Evolutionary conservation across 2,113 vertebrate genomes (phyloP), one percentile per base, ranked within the genome.

Genomic region (Sarotherodon lohbergeri): DNA sequence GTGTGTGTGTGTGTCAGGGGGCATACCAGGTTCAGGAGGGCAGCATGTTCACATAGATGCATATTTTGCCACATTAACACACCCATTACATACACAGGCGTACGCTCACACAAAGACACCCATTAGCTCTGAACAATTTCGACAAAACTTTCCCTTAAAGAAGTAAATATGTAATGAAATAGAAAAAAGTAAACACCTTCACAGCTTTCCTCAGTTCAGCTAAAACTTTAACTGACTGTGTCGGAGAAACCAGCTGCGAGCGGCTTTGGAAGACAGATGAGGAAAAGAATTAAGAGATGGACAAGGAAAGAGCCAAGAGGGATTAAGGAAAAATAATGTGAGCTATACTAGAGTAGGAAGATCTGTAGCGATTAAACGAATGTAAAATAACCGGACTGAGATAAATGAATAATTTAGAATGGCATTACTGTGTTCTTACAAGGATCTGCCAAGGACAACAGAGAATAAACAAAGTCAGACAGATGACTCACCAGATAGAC

Each of bases 11-110:
- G 92, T 94, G 92, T 94, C 88, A 92, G 88, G 88, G 95, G 90
- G 95, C 95, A 96, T 96, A 93, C 93, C 92, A 95, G 96, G 96
- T 96, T 95, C 94, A 93, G 84, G 86, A 95, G 96, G 96, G 95
- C 96, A 96, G 88, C 84, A 88, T 96, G 95, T 97, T 97, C 96
- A 96, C 94, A 95, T 89, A 91, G 88, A 94, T 91, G 86, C 89
- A 92, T 90, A 90, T 91, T 93, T 92, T 86, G 89, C 81, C 94
- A 94, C 90, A 92, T 95, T 93, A 93, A 89, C 94, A 91, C 94
- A 92, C 78, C 24, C n/a, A 82, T 82, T 57, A 56, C 36, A 71
- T 29, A 85, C 9, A 82, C 71, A 89, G n/a, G 82, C 57, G 57
- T 6, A 55, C 32, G 55, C 9, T 83, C 19, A 76, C 22, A 83